A percentile compares a stretch with the other conserved stretches of the same genome.
Evolutionary conservation across 2,888 invertebrate genomes (phyloP).

Genomic region (Brachylomia viminalis): DNA sequence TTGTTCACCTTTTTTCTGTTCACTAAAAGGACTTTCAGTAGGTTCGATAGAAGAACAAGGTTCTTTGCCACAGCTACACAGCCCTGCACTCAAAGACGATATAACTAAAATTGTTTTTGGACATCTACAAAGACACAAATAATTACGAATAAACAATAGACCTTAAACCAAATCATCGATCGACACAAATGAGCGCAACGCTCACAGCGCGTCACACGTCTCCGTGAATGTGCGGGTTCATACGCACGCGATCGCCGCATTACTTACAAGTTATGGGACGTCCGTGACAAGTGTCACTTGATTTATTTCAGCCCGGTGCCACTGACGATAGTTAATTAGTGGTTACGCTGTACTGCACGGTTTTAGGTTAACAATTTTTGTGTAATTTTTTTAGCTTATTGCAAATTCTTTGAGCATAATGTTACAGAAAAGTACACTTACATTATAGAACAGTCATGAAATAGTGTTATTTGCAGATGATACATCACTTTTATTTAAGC

Average conservation of each 20-base stretch:
- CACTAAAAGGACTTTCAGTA: neutral
- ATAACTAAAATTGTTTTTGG: neutral
- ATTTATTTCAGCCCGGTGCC: constrained; percentile 74
- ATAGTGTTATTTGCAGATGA: too few species aligned
- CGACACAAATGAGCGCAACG: neutral
- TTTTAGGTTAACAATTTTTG: constrained; percentile 18
- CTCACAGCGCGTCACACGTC: constrained; percentile 14
- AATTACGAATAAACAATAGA: neutral
- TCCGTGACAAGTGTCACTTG: constrained; percentile 80
- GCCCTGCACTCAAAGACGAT: neutral
- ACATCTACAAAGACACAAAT: neutral
- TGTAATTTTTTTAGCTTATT: neutral
- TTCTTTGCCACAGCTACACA: too few species aligned
- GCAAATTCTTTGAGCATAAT: neutral
- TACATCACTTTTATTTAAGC: too few species aligned
- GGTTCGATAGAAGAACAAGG: neutral
- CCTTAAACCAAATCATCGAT: neutral
- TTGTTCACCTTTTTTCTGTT: neutral
- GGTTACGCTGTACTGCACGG: constrained; percentile 48
- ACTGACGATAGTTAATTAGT: constrained; percentile 68
- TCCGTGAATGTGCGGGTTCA: constrained; percentile 22
- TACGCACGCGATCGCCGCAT: constrained; percentile 75
- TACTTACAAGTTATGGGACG: constrained; percentile 82
- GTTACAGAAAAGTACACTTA: neutral
- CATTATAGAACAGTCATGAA: too few species aligned